Base-by-base conservation (phyloP, 1,140 invertebrate genomes). In the Zaprionus davidi region DNA sequence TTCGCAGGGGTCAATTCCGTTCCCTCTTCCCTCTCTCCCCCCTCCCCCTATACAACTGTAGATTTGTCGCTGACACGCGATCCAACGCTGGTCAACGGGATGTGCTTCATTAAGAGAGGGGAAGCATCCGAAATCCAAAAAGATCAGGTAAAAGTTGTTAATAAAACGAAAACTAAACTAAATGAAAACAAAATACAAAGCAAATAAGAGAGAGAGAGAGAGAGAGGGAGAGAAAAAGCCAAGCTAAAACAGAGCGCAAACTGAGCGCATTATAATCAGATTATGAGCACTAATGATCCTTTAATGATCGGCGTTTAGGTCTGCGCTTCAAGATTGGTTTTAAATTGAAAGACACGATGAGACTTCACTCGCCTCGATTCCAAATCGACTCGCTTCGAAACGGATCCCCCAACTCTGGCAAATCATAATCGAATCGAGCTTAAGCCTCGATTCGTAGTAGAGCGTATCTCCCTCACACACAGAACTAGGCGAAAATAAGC, bases 211-310 rank as follows among this genome's bases (percentile, higher is more conserved):
- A 64, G 22, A 53, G 11, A 53, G 15, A 56, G 2, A 36, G 9
- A 26, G 13, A 22, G 15, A 4, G 9, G 12, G 2, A 5, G 17
- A 59, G 57, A 44, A 41, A 60, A 46, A 71, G 57, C 55, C 60
- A 51, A 79, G 67, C 78, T 79, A 90, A 88, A 84, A 79, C 72
- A 85, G 68, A 88, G 72, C 76, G n/a, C 76, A 88, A 88, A 84
- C 85, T 71, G 85, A 79, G 85, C 81, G 84, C 84, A 90, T 90
- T 91, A 91, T 91, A 91, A 91, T 91, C 88, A 91, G 88, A 91
- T 91, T 91, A 91, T 91, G 88, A 85, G 51, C 81, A 82, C 88
- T 91, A 91, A 91, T 91, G 88, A 91, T 91, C 88, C 88, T 91
- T 91, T 91, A 91, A 91, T 91, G 82, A 91, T 85, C 88, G 77